Evolutionary conservation across 2,888 invertebrate species (phyloP), one percentile per base, ranked within the genome.

Genomic region (Odontomyia ornata): DNA sequence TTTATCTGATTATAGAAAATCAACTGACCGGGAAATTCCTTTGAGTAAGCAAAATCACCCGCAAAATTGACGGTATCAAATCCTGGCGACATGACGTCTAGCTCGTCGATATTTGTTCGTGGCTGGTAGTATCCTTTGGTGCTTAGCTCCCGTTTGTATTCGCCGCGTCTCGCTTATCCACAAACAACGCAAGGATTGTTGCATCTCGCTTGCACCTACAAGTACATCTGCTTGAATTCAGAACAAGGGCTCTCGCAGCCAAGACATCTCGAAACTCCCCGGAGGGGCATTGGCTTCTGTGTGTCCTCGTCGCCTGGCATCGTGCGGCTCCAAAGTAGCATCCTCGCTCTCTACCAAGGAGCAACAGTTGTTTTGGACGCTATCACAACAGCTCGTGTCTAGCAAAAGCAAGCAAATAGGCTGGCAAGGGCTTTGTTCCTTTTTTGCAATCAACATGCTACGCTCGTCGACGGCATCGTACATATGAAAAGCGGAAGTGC

Each of bases 321-420:
- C 64, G 30, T 21, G 13, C 46, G 69, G 18, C 25, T 69, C 25
- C 13, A 43, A 69, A 69, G 47, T 47, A 69, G 47, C 69, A 69
- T 69, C 69, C 46, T 69, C 47, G 69, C 46, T 46, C n/a, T 46
- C 25, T 47, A 25, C 47, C 69, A 46, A 57, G 73, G 73, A 73
- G 73, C 73, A 73, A 73, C 73, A 73, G 73, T 73, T 73, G 73
- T 73, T 73, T 73, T 43, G 28, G 21, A 73, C 36, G 18, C 36
- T 25, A 23, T 72, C n/a, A 27, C n/a, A 28, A 52, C 52, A 36
- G 36, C 36, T 36, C 36, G 36, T 9, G 36, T 36, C 36, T 36
- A 36, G 36, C 36, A 36, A 36, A 36, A 36, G 36, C 9, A 36
- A 36, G 36, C 36, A 36, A 25, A 21, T 15, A 64, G 43, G 27